Base-by-base conservation (phyloP, 2,888 invertebrate species). In the Gryllus longicercus region DNA sequence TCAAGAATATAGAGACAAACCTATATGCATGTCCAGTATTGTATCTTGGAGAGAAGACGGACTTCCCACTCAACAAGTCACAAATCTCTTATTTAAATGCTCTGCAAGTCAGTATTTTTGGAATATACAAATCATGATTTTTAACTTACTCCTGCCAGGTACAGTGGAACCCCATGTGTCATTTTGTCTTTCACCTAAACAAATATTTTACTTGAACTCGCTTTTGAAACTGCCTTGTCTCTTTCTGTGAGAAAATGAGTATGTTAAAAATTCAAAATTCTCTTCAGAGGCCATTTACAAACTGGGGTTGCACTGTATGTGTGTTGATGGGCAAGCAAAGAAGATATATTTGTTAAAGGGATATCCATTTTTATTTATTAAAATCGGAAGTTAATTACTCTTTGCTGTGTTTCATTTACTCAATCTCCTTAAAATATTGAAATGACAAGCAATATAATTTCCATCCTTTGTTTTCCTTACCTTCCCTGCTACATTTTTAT, bases 91-190 rank as follows among this genome's bases (percentile, higher is more conserved):
- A 63, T 63, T 63, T 63, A 63, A 63, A 63, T 63, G 63, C 63
- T 63, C 63, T 63, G 63, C 63, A 63, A 63, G 63, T 63, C 63
- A 63, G 63, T 63, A 63, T 63, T 63, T 63, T 63, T 63, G 63
- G 63, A 63, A 63, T 14, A 63, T 63, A 63, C 63, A 18, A 38
- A 63, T 63, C 63, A 63, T 63, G 63, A 63, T 63, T 63, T 63
- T 63, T 63, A 63, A 63, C 63, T 63, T n/a, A 63, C 63, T 63
- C 63, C 63, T 63, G 63, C 63, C 63, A 63, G 63, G 63, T 63
- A 63, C 63, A 63, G 63, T 63, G 63, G 63, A 63, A 63, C 63
- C 63, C 63, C 63, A 63, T 63, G n/a, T 38, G 38, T 38, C 38
- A 63, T 18, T n/a, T 63, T 63, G 63, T 63, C 63, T 63, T n/a